Conservation (phyloP, 35 echinoderm and acorn worm species). For the Hemicentrotus pulcherrimus region DNA sequence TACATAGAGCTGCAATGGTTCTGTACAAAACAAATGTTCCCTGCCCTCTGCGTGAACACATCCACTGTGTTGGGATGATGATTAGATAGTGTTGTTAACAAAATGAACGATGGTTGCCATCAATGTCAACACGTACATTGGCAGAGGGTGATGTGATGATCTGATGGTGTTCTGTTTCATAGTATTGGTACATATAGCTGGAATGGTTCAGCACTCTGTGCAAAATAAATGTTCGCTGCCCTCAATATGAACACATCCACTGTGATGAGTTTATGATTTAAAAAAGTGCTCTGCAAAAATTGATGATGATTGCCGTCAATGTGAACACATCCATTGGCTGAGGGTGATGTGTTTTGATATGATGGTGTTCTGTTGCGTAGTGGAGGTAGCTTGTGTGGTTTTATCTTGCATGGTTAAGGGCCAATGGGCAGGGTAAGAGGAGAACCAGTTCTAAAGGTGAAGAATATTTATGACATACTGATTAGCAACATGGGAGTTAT, state of each 20-base stretch:
- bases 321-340: background rate
- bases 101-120: no score
- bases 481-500: background rate
- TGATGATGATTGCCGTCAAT: background rate
- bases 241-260: no score
- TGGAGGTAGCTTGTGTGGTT: background rate
- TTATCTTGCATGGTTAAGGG: background rate
- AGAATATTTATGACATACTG: background rate
- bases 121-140: background rate
- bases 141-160: background rate
- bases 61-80: background rate
- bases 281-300: no score
- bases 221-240: no score
- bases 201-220: background rate
- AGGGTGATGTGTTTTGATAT: background rate
- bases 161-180: background rate
- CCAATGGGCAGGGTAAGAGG: background rate
- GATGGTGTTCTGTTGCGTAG: background rate
- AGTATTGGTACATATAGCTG: background rate
- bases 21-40: no score
- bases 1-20: no score
- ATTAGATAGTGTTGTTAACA: background rate
- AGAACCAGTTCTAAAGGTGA: background rate
- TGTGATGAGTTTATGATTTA: no score
- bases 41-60: no score